Evolutionary conservation across 2,797 vertebrate species (phyloP).

Genomic region (Ceryle rudis): DNA sequence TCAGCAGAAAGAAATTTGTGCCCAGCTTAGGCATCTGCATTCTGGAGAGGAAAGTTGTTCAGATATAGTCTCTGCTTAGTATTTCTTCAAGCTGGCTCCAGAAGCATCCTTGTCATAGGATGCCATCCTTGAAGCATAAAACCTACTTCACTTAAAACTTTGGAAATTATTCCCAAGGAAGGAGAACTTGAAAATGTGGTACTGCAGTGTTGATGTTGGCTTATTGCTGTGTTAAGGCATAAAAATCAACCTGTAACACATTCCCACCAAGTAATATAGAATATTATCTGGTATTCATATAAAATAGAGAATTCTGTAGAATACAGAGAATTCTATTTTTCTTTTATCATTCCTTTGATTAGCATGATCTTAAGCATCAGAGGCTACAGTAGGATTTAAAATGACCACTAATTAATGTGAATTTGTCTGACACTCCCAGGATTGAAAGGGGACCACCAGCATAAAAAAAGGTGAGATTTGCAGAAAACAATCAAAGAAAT

Average conservation of each 20-base stretch:
- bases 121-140: not conserved
- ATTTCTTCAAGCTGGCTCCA: not conserved
- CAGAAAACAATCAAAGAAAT: not conserved
- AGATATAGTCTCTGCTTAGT: not conserved
- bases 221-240: not conserved
- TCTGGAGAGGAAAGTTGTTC: not conserved
- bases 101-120: not conserved
- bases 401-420: not conserved
- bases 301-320: not conserved
- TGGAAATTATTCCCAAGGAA: not conserved
- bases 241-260: not conserved
- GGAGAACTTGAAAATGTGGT: not conserved
- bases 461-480: not conserved
- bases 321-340: not conserved
- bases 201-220: not conserved
- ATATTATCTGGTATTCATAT: not conserved
- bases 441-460: not conserved
- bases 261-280: not conserved
- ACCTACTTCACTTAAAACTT: not conserved
- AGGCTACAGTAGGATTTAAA: not conserved
- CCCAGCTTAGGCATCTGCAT: fast-evolving
- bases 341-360: not conserved
- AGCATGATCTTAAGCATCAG: not conserved
- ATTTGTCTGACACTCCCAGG: not conserved
- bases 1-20: not conserved